phyloP scores from a whole-genome alignment of 2,113 vertebrate species.

The Mionectes macconnelli region DNA sequence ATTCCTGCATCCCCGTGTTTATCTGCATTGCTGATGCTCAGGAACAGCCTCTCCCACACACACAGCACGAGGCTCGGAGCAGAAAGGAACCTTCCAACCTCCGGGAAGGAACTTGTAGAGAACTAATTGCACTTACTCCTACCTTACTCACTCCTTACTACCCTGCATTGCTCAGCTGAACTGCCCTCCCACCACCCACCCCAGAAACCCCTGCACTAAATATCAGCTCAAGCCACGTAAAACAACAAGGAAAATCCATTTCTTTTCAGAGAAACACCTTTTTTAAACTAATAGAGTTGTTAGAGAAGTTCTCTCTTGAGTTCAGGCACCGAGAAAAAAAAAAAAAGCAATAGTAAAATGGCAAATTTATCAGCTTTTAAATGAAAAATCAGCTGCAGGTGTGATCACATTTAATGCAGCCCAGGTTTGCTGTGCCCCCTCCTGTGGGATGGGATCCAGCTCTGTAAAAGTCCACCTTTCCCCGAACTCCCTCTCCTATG shows the following conservation, averaged over 20 bases:
- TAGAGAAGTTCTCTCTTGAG: accelerated
- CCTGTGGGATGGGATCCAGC: accelerated
- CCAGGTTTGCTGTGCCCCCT: accelerated
- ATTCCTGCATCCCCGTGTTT: accelerated
- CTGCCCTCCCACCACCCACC: background rate
- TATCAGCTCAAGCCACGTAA: background rate
- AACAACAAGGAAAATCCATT: accelerated
- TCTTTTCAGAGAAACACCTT: background rate
- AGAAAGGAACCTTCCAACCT: background rate
- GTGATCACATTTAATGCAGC: accelerated
- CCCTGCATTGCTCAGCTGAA: background rate
- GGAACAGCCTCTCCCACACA: background rate
- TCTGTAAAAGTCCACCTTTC: accelerated
- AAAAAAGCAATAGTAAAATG: background rate
- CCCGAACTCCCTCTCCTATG: accelerated
- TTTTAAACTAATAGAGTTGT: background rate
- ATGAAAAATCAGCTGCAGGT: background rate
- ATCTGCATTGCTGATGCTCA: background rate
- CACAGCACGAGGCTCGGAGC: background rate
- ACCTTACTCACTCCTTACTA: background rate
- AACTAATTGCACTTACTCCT: no score
- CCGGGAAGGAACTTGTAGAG: accelerated
- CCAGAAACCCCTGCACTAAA: background rate
- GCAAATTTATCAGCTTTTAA: background rate
- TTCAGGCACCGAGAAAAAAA: background rate